A percentile compares a stretch with the other conserved stretches of the same genome.
phyloP scores from a whole-genome alignment of 2,888 invertebrate genomes.

The Dysmachus trigonus region DNA sequence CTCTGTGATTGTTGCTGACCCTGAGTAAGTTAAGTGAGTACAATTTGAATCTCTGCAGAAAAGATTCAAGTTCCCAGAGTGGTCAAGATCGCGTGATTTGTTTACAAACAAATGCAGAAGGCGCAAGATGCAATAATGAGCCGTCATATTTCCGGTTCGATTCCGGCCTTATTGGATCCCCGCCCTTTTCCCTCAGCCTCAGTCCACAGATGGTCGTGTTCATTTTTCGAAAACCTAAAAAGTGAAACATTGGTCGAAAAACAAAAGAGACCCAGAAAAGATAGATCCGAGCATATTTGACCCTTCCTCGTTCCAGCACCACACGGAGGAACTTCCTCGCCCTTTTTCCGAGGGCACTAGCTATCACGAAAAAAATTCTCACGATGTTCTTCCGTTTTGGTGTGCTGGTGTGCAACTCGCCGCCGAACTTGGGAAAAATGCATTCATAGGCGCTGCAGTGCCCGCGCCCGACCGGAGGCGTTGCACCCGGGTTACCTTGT shows the following conservation, averaged over 20 bases:
- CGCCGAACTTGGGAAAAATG: constrained; percentile 37
- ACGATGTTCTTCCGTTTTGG: constrained; percentile 49
- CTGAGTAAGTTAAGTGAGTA: not conserved
- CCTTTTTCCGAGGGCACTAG: not conserved
- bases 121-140: not conserved
- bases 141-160: constrained; percentile 36
- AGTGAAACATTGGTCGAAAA: not conserved
- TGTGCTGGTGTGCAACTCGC: constrained; percentile 8
- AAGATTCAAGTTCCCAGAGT: not conserved
- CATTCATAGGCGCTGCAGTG: constrained; percentile 18
- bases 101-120: not conserved
- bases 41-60: not conserved
- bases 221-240: not conserved
- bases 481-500: constrained; percentile 30
- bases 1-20: not conserved
- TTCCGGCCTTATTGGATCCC: not conserved
- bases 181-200: not conserved
- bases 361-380: constrained; percentile 46
- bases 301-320: constrained; percentile 17
- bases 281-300: not conserved
- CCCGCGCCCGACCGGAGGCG: not conserved
- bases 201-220: constrained; percentile 31
- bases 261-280: not conserved
- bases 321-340: not conserved
- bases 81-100: not conserved